Conservation (phyloP, 2,797 vertebrate genomes). For the Carapus acus region DNA sequence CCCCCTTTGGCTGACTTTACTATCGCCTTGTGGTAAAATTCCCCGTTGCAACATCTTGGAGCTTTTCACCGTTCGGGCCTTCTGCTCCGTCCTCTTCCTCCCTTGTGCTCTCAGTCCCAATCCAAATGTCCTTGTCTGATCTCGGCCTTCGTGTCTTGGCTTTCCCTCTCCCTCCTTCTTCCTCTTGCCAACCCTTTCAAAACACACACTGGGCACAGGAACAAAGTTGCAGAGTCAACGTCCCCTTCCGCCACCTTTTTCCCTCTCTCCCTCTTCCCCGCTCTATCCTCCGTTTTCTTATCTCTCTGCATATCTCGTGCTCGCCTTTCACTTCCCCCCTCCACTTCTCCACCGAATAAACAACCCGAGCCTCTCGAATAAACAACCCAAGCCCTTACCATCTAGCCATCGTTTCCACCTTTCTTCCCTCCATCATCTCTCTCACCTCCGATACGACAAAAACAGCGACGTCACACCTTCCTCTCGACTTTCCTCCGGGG, state of each 20-base stretch:
- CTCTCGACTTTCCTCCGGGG: not conserved
- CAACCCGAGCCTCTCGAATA: too few relatives aligned
- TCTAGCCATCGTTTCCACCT: not conserved
- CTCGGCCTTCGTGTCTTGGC: conserved; percentile 8
- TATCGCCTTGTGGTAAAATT: too few relatives aligned
- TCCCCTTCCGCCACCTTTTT: conserved; percentile 12
- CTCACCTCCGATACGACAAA: too few relatives aligned
- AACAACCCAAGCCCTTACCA: too few relatives aligned
- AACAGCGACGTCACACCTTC: too few relatives aligned
- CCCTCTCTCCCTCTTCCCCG: conserved; percentile 8
- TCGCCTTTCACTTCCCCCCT: not conserved
- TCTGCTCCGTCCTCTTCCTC: not conserved
- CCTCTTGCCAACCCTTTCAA: conserved; percentile 26
- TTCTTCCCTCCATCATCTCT: not conserved
- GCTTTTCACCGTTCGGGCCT: not conserved
- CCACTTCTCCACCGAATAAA: not conserved
- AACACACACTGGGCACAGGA: conserved; percentile 31
- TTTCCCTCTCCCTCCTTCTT: conserved; percentile 20
- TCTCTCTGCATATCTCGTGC: not conserved
- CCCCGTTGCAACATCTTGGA: too few relatives aligned
- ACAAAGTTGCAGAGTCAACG: conserved; percentile 26
- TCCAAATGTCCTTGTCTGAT: conserved; percentile 38
- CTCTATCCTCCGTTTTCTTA: not conserved
- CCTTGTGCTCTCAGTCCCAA: not conserved
- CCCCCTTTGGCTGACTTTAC: too few relatives aligned